Evolutionary conservation across 2,113 vertebrate genomes (phyloP), one percentile per base, ranked within the genome.

Genomic region (Osmerus eperlanus): DNA sequence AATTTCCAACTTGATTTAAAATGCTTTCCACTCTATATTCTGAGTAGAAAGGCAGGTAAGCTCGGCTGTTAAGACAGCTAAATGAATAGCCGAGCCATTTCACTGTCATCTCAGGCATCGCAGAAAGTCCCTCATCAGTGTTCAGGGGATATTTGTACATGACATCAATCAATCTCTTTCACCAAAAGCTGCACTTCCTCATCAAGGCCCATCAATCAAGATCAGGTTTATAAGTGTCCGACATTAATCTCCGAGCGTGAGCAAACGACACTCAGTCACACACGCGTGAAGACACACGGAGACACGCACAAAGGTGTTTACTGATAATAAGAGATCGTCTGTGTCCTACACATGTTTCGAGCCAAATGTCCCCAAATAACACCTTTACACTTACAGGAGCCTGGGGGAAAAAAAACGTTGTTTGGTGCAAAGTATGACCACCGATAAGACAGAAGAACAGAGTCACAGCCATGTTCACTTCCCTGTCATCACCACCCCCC

Each of bases 191-290:
- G 78, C 62, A 67, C 13, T 5, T 74, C 74, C 77, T 66, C 80
- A 76, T 79, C 66, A 70, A 72, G 56, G 28, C 21, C 16, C 58
- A 86, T 88, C 78, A 70, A 74, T 88, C 78, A 83, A 73, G 78
- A 47, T 81, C 81, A 55, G 56, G 59, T 76, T 28, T 63, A 16
- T 18, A n/a, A 62, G 52, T 54, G 67, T 61, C 5, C n/a, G 62
- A 69, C 67, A 79, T 84, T 83, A 65, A 83, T 89, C 79, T 16
- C 12, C 3, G 23, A 28, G 16, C 14, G 4, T 6, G 23, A 62
- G 19, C 9, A 28, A 15, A 4, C 28, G 12, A 47, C 41, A 47
- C 41, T 11, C 41, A 11, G 5, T 8, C 41, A 47, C 41, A 12
- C 41, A 47, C 2, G 2, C 41, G 12, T 11, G 41, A 28, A 28